Evolutionary conservation across 2,113 vertebrate genomes (phyloP), one percentile per base, ranked within the genome.

Genomic region (Ctenomys sociabilis): DNA sequence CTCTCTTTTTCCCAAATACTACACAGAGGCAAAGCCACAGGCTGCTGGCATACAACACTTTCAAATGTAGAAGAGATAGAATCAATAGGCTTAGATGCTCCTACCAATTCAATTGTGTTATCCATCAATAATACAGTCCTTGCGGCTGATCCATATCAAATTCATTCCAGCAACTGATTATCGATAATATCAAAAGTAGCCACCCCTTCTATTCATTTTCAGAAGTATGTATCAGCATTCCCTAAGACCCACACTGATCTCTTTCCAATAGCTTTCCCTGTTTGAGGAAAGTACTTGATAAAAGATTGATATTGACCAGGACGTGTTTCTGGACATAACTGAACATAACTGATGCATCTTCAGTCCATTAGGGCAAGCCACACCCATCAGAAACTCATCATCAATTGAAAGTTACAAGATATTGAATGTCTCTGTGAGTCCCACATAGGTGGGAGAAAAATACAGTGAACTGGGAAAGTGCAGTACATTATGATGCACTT

Each of bases 131-230:
- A 95, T 72, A 90, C n/a, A 92, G 77, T 61, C 32, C 52, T 94
- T 89, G 85, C 91, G 80, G 64, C 81, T 91, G 86, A 97, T 97
- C 75, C 77, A 95, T 85, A 97, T 92, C 64, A 93, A 97, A 96
- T 97, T 97, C 90, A 98, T 97, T 97, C 93, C n/a, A 94, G 83
- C 89, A 96, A 98, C 77, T 72, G 81, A 97, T 97, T 94, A 95
- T 96, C 63, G 11, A 92, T 93, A 93, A 93, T 96, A 97, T 92
- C 81, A 92, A 92, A 96, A 93, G 85, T 88, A 95, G 45, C 19
- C 64, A 95, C 49, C 28, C 45, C 57, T 77, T 95, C 91, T 94
- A 96, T 97, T 97, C 96, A 97, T 97, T 96, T 97, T 88, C 75
- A 88, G 90, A 97, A 95, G 59, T n/a, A 40, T 68, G 57, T 95